Percentiles rank a stretch among this genome's conserved stretches.
These are phyloP conservation scores for Cebus imitator DNA, from an alignment of 2,113 vertebrate species.

Conservation along the genomic window DNA sequence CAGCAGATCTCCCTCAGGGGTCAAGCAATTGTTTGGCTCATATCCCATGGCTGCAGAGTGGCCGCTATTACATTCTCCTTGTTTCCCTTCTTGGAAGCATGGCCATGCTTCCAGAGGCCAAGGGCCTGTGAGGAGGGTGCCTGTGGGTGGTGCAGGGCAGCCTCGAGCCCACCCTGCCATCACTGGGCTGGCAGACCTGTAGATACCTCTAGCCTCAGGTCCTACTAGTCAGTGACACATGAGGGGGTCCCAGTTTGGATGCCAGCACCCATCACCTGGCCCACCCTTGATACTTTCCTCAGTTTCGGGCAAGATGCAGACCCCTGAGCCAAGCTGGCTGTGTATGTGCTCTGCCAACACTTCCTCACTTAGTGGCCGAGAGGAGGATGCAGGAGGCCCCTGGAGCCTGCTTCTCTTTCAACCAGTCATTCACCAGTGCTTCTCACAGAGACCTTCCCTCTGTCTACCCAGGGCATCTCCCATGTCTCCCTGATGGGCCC, in stretches of 20 bases:
- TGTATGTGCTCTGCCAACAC: neutral
- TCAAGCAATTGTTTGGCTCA: conserved; percentile 25
- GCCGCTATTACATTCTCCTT: neutral
- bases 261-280: neutral
- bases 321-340: neutral
- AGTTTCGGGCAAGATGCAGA: neutral
- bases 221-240: neutral
- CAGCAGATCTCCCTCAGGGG: neutral
- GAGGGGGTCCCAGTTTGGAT: too few species aligned
- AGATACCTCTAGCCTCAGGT: neutral
- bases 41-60: neutral
- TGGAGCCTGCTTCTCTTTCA: neutral
- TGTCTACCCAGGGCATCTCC: neutral
- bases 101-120: neutral
- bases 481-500: neutral
- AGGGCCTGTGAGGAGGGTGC: neutral
- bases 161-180: neutral
- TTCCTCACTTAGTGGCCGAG: neutral
- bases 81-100: neutral
- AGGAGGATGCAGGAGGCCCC: neutral
- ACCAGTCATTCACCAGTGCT: neutral
- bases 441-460: neutral
- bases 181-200: neutral
- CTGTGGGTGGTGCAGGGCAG: neutral
- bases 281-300: neutral